A percentile compares a stretch with the other conserved stretches of the same genome.
phyloP scores from a whole-genome alignment of 53 echinoderm and acorn worm species.

The Actinopyga echinites region DNA sequence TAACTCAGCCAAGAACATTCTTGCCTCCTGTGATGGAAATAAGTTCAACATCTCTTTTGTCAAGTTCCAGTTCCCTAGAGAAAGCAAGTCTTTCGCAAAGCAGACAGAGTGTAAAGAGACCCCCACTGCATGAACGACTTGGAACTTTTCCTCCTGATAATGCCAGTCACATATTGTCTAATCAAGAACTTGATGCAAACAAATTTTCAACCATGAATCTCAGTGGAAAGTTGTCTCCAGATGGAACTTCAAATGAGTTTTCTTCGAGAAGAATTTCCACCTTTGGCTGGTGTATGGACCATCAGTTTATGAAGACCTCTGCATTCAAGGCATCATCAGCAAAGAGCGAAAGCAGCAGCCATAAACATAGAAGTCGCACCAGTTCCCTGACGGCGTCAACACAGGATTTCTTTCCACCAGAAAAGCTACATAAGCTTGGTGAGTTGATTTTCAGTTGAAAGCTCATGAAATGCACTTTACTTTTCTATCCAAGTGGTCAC shows the following conservation, averaged over 20 bases:
- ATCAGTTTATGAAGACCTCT: slow-evolving; percentile 44
- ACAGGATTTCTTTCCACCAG: slow-evolving; percentile 76
- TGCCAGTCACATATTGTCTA: background rate
- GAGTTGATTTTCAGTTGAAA: slow-evolving; percentile 6
- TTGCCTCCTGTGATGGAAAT: slow-evolving; percentile 11
- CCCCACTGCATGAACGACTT: background rate
- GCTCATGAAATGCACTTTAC: no score
- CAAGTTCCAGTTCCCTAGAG: background rate
- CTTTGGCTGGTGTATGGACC: slow-evolving; percentile 81
- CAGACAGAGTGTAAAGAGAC: background rate
- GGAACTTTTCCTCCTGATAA: slow-evolving; percentile 28
- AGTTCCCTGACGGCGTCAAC: slow-evolving; percentile 59
- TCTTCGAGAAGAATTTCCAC: slow-evolving; percentile 67
- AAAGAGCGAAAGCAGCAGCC: slow-evolving; percentile 52
- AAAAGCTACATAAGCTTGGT: slow-evolving; percentile 73
- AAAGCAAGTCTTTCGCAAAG: background rate
- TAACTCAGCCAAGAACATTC: background rate
- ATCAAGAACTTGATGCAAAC: no score
- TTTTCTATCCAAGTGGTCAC: no score
- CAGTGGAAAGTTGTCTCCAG: background rate
- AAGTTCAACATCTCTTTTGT: background rate
- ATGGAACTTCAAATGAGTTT: slow-evolving; percentile 33
- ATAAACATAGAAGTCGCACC: slow-evolving; percentile 55
- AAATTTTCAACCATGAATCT: background rate
- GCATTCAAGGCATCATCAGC: slow-evolving; percentile 64